phyloP scores from a whole-genome alignment of 1,140 invertebrate genomes.

The Drosophila asahinai region DNA sequence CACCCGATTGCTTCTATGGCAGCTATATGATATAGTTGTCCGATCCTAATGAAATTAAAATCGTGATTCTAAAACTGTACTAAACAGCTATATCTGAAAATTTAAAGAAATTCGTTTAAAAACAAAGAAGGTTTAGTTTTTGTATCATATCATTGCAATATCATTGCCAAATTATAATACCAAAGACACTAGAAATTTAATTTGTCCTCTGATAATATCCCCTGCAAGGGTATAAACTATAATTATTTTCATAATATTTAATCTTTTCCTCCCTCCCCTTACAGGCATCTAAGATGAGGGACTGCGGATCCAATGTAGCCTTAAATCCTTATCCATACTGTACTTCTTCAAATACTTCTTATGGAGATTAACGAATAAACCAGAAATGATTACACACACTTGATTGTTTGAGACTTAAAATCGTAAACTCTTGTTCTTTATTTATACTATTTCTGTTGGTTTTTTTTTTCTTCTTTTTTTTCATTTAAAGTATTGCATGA shows the following conservation, averaged over 20 bases:
- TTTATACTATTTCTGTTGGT: constrained; percentile 54
- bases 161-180: no score
- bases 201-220: no score
- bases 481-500: constrained; percentile 55
- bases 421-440: constrained; percentile 73
- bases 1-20: no score
- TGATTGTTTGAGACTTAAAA: constrained; percentile 61
- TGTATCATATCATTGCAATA: no score
- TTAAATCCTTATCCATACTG: not conserved
- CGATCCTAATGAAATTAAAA: no score
- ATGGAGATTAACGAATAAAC: constrained; percentile 6
- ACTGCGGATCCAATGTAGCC: not conserved
- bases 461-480: constrained; percentile 21
- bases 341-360: not conserved
- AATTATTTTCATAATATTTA: not conserved
- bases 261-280: constrained; percentile 4
- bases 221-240: no score
- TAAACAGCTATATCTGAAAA: no score
- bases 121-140: no score
- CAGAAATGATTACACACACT: constrained; percentile 18
- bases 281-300: constrained; percentile 50
- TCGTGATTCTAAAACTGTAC: no score
- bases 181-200: no score
- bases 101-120: no score
- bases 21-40: no score